Evolutionary conservation across 64 coral and sea anemone genomes (phyloP).

Genomic region (Stichodactyla mertensii): DNA sequence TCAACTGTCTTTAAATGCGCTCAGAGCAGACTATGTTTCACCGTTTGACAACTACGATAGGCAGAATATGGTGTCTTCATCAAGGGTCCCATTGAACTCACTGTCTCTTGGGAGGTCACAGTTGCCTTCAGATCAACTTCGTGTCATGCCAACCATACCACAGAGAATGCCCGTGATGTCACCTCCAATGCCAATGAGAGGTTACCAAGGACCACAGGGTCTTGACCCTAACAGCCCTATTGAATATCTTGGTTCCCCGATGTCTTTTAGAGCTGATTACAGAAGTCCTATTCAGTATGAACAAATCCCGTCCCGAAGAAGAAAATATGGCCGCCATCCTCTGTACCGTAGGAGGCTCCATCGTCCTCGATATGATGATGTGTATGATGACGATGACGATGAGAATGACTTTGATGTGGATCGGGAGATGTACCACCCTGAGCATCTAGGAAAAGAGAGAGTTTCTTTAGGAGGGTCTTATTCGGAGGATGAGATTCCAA

Average conservation of each 20-base stretch:
- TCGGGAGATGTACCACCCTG: neutral
- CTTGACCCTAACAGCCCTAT: neutral
- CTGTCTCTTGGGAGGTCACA: neutral
- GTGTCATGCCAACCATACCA: neutral
- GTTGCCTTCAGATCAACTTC: neutral
- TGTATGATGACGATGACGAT: neutral
- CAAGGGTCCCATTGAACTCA: neutral
- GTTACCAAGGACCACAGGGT: neutral
- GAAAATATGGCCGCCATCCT: constrained; percentile 39
- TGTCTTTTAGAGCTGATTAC: neutral
- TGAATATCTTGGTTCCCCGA: neutral
- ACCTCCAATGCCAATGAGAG: neutral
- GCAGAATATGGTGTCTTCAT: neutral
- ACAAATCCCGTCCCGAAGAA: neutral
- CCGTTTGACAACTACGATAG: neutral
- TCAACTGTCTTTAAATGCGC: neutral
- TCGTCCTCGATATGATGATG: neutral
- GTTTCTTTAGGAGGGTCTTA: constrained; percentile 54
- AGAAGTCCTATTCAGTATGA: constrained; percentile 23
- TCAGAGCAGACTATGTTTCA: neutral
- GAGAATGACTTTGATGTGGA: constrained; percentile 1
- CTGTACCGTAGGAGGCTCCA: constrained; percentile 59
- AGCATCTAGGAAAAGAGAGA: constrained; percentile 34
- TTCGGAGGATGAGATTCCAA: constrained; percentile 35
- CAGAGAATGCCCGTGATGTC: neutral